These are phyloP conservation scores for Columba guinea DNA, from an alignment of 2,797 vertebrate genomes.

Conservation along the genomic window DNA sequence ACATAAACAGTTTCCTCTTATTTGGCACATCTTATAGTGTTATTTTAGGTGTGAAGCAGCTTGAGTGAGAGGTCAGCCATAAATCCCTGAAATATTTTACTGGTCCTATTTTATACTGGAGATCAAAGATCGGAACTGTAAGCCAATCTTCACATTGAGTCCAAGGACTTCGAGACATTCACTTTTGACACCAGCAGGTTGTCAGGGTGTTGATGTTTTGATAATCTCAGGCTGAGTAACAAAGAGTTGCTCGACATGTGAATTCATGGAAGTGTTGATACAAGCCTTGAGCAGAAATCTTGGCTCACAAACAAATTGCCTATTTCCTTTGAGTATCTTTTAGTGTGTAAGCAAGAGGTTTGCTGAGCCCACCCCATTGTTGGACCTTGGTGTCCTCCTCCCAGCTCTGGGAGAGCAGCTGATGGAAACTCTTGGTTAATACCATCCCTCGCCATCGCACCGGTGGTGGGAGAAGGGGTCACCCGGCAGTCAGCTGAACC, in stretches of 20 bases:
- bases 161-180: slow-evolving; percentile 69
- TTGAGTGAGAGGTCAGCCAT: slow-evolving; percentile 73
- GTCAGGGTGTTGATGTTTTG: slow-evolving; percentile 75
- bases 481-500: background rate
- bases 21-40: slow-evolving; percentile 69
- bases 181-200: slow-evolving; percentile 75
- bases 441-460: background rate
- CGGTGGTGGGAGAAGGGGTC: background rate
- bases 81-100: slow-evolving; percentile 76
- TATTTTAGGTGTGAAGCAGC: slow-evolving; percentile 82
- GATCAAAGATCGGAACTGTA: slow-evolving; percentile 76
- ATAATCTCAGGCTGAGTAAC: slow-evolving; percentile 68
- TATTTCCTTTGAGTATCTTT: slow-evolving; percentile 58
- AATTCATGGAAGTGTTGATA: slow-evolving; percentile 72
- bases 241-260: slow-evolving; percentile 63
- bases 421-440: background rate
- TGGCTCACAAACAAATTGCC: slow-evolving; percentile 54
- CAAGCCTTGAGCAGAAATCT: slow-evolving; percentile 57
- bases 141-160: slow-evolving; percentile 54
- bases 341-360: slow-evolving; percentile 1
- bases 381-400: background rate
- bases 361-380: background rate
- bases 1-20: slow-evolving; percentile 73
- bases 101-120: slow-evolving; percentile 71
- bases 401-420: background rate